Evolutionary conservation across 2,888 invertebrate genomes (phyloP), one percentile per base, ranked within the genome.

Genomic region (Rugalucina vietnamica): DNA sequence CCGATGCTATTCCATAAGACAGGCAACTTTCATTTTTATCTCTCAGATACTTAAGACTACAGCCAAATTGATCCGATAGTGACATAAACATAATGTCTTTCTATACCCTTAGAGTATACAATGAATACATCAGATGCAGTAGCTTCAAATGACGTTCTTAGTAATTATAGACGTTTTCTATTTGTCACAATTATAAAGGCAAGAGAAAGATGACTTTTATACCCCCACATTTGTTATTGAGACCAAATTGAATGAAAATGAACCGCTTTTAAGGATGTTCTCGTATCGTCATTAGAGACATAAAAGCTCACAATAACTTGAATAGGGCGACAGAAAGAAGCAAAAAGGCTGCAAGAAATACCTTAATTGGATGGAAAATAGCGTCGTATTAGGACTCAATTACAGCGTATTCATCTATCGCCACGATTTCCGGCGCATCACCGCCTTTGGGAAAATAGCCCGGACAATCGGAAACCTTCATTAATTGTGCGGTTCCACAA

Each of bases 341-440:
- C 12, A 71, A 76, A 72, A 8, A 60, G 29, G 81, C 21, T 54
- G 76, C 71, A 71, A 71, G 69, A 76, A 76, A 73, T 27, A 60
- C 57, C 74, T 78, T 80, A 85, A 80, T 85, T 79, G 82, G 75
- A 74, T 50, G 69, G 34, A 85, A 81, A 82, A 79, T 82, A 76
- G 77, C 79, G 65, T 79, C 74, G 76, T 82, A 82, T 82, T 79
- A 79, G 78, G 82, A 77, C 82, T 77, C 75, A 80, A 82, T 85
- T 85, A 82, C 76, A 74, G 69, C 76, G n/a, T 77, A 80, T 77
- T 82, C 85, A 80, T 54, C 69, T 70, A 43, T 73, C 74, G 74
- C 70, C 80, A 60, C 76, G 49, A 85, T 82, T 77, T 85, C 85
- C 85, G 85, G 85, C 80, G 57, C 80, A 79, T 70, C 75, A 77